These are phyloP conservation scores for Ptychobarbus kaznakovi DNA, from an alignment of 2,797 vertebrate species.

Conservation along the genomic window DNA sequence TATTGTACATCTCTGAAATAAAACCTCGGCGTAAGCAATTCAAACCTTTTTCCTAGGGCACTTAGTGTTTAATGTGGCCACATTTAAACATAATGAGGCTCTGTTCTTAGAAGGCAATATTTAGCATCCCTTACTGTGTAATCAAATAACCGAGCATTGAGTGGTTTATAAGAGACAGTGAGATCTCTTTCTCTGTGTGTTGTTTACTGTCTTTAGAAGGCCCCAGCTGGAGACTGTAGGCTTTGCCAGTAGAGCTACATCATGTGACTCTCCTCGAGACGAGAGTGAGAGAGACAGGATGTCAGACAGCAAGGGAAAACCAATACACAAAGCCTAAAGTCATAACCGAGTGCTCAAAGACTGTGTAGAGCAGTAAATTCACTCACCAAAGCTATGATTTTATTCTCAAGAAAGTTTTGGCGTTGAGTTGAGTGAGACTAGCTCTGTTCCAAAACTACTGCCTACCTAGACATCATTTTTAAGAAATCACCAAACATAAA, in stretches of 20 bases:
- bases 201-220: conserved; percentile 56
- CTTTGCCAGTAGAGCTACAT: conserved; percentile 37
- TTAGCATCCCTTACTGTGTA: conserved; percentile 52
- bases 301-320: conserved; percentile 1
- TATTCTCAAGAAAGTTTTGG: neutral
- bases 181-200: conserved; percentile 43
- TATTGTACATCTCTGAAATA: conserved; percentile 25
- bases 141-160: conserved; percentile 49
- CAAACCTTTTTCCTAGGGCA: neutral
- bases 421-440: neutral
- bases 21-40: neutral
- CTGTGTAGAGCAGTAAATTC: neutral
- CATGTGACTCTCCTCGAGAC: conserved; percentile 43
- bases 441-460: neutral
- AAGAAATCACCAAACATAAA: neutral
- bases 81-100: conserved; percentile 38
- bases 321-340: conserved; percentile 4
- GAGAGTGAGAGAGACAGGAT: conserved; percentile 6
- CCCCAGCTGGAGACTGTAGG: conserved; percentile 50
- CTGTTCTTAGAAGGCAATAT: conserved; percentile 53
- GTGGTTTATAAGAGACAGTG: conserved; percentile 37
- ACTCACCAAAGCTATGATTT: neutral
- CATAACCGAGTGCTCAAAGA: neutral
- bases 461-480: neutral
- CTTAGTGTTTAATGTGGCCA: conserved; percentile 11